These are phyloP conservation scores for Drosophila oshimai DNA, from an alignment of 1,140 invertebrate species.

Conservation along the genomic window DNA sequence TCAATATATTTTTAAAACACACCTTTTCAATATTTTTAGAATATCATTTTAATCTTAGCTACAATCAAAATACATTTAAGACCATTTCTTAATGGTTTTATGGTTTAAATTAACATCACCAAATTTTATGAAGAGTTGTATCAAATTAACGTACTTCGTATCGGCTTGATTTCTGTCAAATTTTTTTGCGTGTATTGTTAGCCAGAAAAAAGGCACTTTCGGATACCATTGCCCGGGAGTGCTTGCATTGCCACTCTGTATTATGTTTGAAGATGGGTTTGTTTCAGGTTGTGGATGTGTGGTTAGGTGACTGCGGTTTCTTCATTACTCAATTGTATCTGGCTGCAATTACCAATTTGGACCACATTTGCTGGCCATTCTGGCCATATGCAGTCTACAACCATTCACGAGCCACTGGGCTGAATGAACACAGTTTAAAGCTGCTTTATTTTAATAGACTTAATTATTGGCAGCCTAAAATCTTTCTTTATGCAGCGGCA, in stretches of 20 bases:
- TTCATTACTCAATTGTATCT: constrained; percentile 40
- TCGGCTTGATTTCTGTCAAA: too few relatives aligned
- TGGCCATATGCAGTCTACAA: constrained; percentile 48
- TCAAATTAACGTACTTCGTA: too few relatives aligned
- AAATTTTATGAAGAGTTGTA: too few relatives aligned
- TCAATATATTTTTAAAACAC: too few relatives aligned
- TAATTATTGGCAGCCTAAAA: constrained; percentile 61
- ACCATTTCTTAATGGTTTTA: too few relatives aligned
- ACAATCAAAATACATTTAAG: too few relatives aligned
- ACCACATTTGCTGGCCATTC: constrained; percentile 36
- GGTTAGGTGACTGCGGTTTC: constrained; percentile 45
- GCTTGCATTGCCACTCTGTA: background rate
- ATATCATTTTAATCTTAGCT: too few relatives aligned
- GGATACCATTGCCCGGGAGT: constrained; percentile 8
- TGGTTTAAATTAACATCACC: too few relatives aligned
- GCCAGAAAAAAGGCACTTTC: constrained; percentile 15
- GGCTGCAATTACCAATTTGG: constrained; percentile 63
- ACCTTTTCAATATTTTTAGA: too few relatives aligned
- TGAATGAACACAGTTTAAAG: constrained; percentile 60
- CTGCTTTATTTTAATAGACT: constrained; percentile 76
- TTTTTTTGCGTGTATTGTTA: too few relatives aligned
- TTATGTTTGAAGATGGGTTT: background rate
- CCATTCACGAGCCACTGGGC: background rate
- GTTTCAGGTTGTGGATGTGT: background rate
- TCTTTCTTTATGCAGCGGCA: constrained; percentile 72